Evolutionary conservation across 2,113 vertebrate genomes (phyloP), one percentile per base, ranked within the genome.

Genomic region (Atractosteus spatula): DNA sequence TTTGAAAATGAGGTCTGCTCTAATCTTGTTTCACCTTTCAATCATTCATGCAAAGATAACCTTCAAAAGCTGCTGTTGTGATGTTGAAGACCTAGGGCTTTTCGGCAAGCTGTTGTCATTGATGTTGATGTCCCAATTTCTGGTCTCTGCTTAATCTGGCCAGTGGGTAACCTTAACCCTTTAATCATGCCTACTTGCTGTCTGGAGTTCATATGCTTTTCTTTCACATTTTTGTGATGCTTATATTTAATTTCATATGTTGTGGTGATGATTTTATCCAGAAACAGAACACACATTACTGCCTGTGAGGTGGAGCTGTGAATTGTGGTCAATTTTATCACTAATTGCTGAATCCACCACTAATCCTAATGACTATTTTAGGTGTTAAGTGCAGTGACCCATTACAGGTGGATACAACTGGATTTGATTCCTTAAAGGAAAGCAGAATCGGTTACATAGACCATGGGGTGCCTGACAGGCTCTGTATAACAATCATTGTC

Each of bases 91-190:
- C n/a, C 57, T 59, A 14, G 11, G 5, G 57, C 57, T 59, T n/a
- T 13, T 41, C 47, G 70, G 68, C 72, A 72, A 69, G 68, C 77
- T 76, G 75, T 71, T 69, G 62, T 81, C 71, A 70, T 79, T 85
- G 62, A 47, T 11, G 55, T 69, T 7, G 3, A 68, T 84, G 83
- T 67, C 83, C 84, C 72, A 83, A 74, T 85, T 83, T 80, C 55
- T 67, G 77, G 1, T 47, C 68, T 74, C 63, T 29, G 71, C 74
- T 83, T 85, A 85, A 82, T 87, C 83, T 81, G 74, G 77, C 69
- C 72, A 54, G 66, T 44, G 67, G 47, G 45, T 54, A 47, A 74
- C 42, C 59, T 78, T 80, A 59, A 3, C 57, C 57, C 57, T 59
- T 59, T 59, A 59, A 59, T 16, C 57, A 5, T 59, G 57, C 57